Base-by-base conservation (phyloP, 2,113 vertebrate genomes). In the Cygnus buccinator region DNA sequence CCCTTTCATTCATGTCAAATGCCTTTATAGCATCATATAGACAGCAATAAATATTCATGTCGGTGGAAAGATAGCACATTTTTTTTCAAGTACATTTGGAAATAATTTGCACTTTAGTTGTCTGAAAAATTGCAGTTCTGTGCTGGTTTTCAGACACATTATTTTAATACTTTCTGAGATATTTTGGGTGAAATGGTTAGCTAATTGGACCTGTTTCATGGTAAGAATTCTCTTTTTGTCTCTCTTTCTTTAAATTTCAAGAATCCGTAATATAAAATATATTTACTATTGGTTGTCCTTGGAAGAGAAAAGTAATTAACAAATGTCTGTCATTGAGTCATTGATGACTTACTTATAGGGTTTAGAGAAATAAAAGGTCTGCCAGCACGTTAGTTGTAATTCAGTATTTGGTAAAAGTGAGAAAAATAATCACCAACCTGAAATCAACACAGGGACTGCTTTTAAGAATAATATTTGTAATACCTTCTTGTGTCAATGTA, bases 41-140 rank as follows among this genome's bases (percentile, higher is more conserved):
- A 95, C 70, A 73, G 70, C 85, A 89, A 95, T 94, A 96, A 95
- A 96, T 96, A 96, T 93, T 95, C 80, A 82, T 93, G 66, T 68
- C 67, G 43, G 66, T 89, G 23, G 71, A 95, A 94, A 87, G 81
- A 94, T n/a, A 79, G 77, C 48, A 50, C 82, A 33, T 77, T 62
- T 77, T 72, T 86, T 90, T 77, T 54, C 20, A 20, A 86, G 72
- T 90, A 90, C 79, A 67, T 93, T 94, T 96, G 63, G 82, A 94
- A 94, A 84, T 95, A 97, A 94, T 96, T 94, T 96, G 59, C 18
- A 31, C 58, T 84, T 48, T 85, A n/a, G 57, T 89, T 95, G 66
- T 91, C 78, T 95, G 82, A 96, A 93, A 94, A 93, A 94, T 83
- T 96, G 43, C 63, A 59, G 55, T 86, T 93, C 93, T 91, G 52